These are phyloP conservation scores for Tonatia bakeri DNA, from an alignment of 2,113 vertebrate species.

Conservation along the genomic window DNA sequence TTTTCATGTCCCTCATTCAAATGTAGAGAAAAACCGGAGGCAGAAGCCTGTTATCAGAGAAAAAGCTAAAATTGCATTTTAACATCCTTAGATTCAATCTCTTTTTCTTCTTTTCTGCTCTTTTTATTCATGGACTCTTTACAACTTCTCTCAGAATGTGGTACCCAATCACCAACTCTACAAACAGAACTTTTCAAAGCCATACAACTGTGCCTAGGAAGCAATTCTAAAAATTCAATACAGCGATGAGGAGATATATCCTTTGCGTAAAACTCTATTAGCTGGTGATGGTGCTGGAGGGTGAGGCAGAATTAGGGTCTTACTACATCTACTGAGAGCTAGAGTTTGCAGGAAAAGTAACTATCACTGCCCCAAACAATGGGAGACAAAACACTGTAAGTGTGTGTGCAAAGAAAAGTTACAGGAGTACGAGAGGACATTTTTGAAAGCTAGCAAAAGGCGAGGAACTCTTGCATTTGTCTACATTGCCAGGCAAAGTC, in stretches of 20 bases:
- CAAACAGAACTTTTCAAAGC: slow-evolving; percentile 65
- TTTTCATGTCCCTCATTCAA: slow-evolving; percentile 55
- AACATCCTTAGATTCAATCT: slow-evolving; percentile 64
- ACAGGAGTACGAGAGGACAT: neutral
- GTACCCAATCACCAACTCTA: slow-evolving; percentile 46
- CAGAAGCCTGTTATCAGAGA: slow-evolving; percentile 44
- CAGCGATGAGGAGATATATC: slow-evolving; percentile 40
- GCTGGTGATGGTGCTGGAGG: neutral
- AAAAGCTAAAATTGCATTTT: slow-evolving; percentile 70
- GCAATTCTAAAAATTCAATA: slow-evolving; percentile 69
- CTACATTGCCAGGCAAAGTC: neutral
- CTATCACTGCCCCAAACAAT: neutral
- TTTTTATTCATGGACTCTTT: slow-evolving; percentile 72
- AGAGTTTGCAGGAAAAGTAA: neutral
- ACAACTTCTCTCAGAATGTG: slow-evolving; percentile 65
- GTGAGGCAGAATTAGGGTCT: slow-evolving; percentile 17
- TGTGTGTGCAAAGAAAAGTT: neutral
- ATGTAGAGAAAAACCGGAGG: slow-evolving; percentile 18
- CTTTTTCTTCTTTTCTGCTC: slow-evolving; percentile 59
- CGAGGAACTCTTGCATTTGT: neutral
- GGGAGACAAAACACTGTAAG: slow-evolving; percentile 13
- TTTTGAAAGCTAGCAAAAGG: neutral
- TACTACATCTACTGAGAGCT: slow-evolving; percentile 36
- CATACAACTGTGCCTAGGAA: slow-evolving; percentile 51
- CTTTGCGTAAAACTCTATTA: slow-evolving; percentile 43